Conservation (phyloP, 2,113 vertebrate genomes). For the Axis porcinus region DNA sequence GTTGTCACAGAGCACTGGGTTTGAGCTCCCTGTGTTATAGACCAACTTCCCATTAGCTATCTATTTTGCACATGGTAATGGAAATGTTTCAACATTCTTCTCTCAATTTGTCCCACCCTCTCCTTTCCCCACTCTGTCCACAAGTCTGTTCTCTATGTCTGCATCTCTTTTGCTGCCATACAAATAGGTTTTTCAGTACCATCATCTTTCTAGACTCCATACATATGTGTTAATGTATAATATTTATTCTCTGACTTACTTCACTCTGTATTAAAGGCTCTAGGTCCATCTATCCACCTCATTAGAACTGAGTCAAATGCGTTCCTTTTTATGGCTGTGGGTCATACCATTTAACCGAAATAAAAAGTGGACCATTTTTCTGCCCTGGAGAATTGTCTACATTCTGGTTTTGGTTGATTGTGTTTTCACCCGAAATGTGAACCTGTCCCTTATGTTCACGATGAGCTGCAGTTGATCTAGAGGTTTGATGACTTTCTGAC, state of each 20-base stretch:
- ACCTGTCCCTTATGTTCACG: background rate
- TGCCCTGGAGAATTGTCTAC: background rate
- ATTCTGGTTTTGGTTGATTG: background rate
- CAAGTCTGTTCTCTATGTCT: background rate
- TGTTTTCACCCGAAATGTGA: background rate
- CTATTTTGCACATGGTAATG: background rate
- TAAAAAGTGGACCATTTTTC: background rate
- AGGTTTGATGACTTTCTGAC: background rate
- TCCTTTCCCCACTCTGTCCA: no score
- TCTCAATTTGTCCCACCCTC: background rate
- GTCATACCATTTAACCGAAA: background rate
- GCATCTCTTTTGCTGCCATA: background rate
- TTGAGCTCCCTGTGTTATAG: no score
- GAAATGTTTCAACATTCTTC: background rate
- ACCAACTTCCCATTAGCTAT: no score
- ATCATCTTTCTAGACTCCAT: background rate
- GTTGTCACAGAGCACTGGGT: no score
- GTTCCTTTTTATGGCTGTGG: background rate
- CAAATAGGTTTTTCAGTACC: background rate
- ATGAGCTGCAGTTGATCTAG: background rate
- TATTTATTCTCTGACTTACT: background rate
- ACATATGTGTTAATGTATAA: background rate
- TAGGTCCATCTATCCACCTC: background rate
- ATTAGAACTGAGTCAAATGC: background rate
- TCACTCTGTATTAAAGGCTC: no score